These are phyloP conservation scores for Atractosteus spatula DNA, from an alignment of 2,113 vertebrate genomes.

Conservation along the genomic window DNA sequence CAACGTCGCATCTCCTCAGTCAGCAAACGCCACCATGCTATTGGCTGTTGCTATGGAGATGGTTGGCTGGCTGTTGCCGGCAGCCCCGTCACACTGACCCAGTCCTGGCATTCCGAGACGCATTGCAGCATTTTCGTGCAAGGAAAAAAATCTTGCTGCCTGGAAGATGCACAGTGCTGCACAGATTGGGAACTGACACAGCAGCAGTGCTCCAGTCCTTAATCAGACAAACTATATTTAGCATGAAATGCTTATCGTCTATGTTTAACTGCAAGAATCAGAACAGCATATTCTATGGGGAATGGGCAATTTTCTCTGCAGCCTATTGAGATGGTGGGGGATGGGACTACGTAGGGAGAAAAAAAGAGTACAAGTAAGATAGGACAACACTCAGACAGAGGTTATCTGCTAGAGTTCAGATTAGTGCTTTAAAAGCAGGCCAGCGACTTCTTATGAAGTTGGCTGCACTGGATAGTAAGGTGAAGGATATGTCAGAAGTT, in stretches of 20 bases:
- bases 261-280: conserved; percentile 18
- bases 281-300: conserved; percentile 30
- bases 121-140: conserved; percentile 75
- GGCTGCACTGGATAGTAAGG: neutral
- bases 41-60: conserved; percentile 66
- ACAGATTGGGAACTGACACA: conserved; percentile 21
- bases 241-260: conserved; percentile 28
- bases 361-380: conserved; percentile 15
- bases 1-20: conserved; percentile 31
- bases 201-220: conserved; percentile 27
- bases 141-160: conserved; percentile 36
- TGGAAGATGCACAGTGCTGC: conserved; percentile 35
- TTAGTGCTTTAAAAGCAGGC: conserved; percentile 5
- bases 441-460: neutral
- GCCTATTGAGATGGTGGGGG: conserved; percentile 32
- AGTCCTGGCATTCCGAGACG: conserved; percentile 65
- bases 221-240: conserved; percentile 47
- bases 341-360: conserved; percentile 37
- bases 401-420: conserved; percentile 5
- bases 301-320: conserved; percentile 21
- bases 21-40: conserved; percentile 26
- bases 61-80: conserved; percentile 44
- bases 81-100: conserved; percentile 68
- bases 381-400: neutral
- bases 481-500: neutral